phyloP scores from a whole-genome alignment of 2,797 vertebrate species.

The Xenopus petersii region DNA sequence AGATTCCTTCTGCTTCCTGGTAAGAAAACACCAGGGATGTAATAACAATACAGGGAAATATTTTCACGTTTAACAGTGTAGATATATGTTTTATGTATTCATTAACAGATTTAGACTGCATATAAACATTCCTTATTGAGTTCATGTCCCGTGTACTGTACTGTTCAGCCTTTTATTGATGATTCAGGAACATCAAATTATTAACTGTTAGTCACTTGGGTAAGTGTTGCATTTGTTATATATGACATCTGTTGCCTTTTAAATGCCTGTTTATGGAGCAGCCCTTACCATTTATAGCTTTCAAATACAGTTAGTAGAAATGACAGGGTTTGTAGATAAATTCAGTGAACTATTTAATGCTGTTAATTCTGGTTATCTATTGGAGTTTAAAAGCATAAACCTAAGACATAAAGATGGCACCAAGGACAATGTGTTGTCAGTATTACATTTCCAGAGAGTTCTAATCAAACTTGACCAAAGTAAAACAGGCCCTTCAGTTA shows the following conservation, averaged over 20 bases:
- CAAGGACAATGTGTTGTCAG: background rate
- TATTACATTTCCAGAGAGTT: slow-evolving; percentile 38
- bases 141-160: background rate
- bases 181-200: background rate
- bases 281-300: background rate
- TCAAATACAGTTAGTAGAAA: background rate
- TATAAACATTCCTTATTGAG: too few species aligned
- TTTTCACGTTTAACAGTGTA: too few species aligned
- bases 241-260: slow-evolving; percentile 7
- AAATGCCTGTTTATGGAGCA: background rate
- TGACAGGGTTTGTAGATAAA: slow-evolving; percentile 14
- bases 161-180: background rate
- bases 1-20: too few species aligned
- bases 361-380: slow-evolving; percentile 26
- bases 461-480: slow-evolving; percentile 41
- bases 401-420: slow-evolving; percentile 8
- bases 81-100: too few species aligned
- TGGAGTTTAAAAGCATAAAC: background rate
- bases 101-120: too few species aligned
- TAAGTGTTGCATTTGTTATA: background rate
- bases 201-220: slow-evolving; percentile 3
- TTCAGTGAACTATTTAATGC: slow-evolving; percentile 11
- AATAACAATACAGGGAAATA: too few species aligned
- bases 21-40: too few species aligned
- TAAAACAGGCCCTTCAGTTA: slow-evolving; percentile 39